Base-by-base conservation (phyloP, 1,140 invertebrate species). In the Magallana angulata region DNA sequence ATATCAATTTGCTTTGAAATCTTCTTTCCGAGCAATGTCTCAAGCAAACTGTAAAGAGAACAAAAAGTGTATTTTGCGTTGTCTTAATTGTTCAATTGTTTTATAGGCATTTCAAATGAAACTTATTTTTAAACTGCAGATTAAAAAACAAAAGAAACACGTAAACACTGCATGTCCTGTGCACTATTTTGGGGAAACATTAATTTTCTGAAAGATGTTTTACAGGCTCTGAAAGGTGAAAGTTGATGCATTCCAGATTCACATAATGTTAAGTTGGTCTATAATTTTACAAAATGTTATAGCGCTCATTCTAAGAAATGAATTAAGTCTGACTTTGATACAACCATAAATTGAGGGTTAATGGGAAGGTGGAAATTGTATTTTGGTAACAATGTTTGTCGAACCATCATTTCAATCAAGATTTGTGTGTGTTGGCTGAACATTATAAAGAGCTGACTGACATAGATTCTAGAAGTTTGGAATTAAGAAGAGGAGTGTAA, bases 261-360 rank as follows among this genome's bases (percentile, higher is more conserved):
- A 7, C 68, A 76, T 30, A 76, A 30, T 11, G 24, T 30, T 36
- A 76, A 76, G 68, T 76, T 76, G 68, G 68, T 76, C 68, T 76
- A 76, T 76, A 76, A 76, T 76, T 76, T 76, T 30, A 30, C 68
- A 76, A n/a, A 76, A 30, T 30, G 30, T 76, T 76, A 76, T 76
- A 30, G 68, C 36, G 68, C 36, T 64, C 16, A 64, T 64, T 64
- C 60, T 18, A 64, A 64, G 18, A 64, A 64, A 64, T 36, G 68
- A 76, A 76, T 76, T 76, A 76, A 76, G 24, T 76, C 68, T 76
- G 12, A 76, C 68, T 76, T 76, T 76, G 68, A 76, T 76, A 76
- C 11, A 7, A 12, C 24, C 68, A 30, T 76, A 24, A 76, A 76
- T 76, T 30, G 68, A 76, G 14, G 18, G n/a, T 76, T 76, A 76